These are phyloP conservation scores for Phrynocephalus forsythii DNA, from an alignment of 2,797 vertebrate species.

Conservation along the genomic window DNA sequence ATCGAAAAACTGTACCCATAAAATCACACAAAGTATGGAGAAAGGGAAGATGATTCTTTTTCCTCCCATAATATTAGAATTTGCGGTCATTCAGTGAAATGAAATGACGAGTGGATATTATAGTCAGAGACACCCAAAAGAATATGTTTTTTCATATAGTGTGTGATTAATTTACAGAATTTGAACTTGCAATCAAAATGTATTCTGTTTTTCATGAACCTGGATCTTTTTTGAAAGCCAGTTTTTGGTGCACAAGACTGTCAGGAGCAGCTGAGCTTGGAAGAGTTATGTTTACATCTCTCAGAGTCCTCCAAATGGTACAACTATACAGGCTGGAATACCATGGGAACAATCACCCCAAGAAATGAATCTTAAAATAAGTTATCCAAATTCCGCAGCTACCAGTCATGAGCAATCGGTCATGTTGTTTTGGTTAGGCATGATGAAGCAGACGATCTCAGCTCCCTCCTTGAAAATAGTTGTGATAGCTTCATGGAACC, in stretches of 20 bases:
- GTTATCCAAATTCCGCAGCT: no score
- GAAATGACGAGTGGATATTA: neutral
- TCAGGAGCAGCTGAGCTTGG: neutral
- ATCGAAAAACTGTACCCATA: neutral
- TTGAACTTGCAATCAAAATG: neutral
- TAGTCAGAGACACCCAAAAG: neutral
- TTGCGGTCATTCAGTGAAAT: neutral
- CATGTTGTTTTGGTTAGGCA: no score
- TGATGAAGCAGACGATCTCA: no score
- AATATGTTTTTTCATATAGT: neutral
- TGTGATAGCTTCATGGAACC: neutral
- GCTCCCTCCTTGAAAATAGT: neutral
- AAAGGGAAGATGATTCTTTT: neutral
- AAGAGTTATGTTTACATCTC: neutral
- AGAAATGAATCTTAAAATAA: no score
- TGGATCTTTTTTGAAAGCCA: neutral
- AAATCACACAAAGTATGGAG: neutral
- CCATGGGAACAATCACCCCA: no score
- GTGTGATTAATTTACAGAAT: neutral
- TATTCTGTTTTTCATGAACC: neutral
- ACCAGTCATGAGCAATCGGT: no score
- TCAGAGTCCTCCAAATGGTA: neutral
- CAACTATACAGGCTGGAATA: no score
- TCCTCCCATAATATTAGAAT: neutral
- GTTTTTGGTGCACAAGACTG: neutral